Base-by-base conservation (phyloP, 2,797 vertebrate genomes). In the Lophius americanus region DNA sequence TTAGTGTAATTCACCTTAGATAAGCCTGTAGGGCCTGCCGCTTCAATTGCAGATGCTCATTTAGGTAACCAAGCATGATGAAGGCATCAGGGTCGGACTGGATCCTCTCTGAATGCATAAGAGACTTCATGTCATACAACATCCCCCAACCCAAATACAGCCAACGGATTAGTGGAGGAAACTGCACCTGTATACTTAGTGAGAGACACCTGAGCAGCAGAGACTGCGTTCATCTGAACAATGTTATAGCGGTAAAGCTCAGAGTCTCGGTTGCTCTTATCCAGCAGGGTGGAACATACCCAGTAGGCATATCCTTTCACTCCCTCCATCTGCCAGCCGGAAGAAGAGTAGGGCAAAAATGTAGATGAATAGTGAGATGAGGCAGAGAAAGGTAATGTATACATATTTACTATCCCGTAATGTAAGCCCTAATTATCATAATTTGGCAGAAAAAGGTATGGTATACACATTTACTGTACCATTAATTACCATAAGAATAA, bases 301-400 rank as follows among this genome's bases (percentile, higher is more conserved):
- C 97, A 99, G 80, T 94, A 94, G 1, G 95, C 96, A 69, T 99
- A 99, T 75, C 97, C 98, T 88, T 98, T 96, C 53, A 96, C 96
- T 67, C 97, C 97, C 75, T 99, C 98, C 5, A 88, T 94, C 97
- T 99, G 79, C 32, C 2, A 0, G 4, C 13, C 6, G 46, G 39
- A 58, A 43, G 32, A 47, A 4, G 32, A 63, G 13, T 2, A 11
- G 7, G 12, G 36, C 4, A 55, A 7, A 57, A 12, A 81, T 12
- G 14, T 7, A 39, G 12, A 55, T 35, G n/a, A 38, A 39, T 47
- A 62, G 9, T 0, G 41, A 62, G 36, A 43, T 54, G 71, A 53
- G 42, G 14, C 23, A 33, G 33, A 35, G 47, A 53, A 51, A 38
- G 4, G 49, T 7, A 51, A 49, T 9, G 3, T 9, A 50, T 14